Evolutionary conservation across 2,888 invertebrate species (phyloP).

Genomic region (Rhimphoctona megacephalus): DNA sequence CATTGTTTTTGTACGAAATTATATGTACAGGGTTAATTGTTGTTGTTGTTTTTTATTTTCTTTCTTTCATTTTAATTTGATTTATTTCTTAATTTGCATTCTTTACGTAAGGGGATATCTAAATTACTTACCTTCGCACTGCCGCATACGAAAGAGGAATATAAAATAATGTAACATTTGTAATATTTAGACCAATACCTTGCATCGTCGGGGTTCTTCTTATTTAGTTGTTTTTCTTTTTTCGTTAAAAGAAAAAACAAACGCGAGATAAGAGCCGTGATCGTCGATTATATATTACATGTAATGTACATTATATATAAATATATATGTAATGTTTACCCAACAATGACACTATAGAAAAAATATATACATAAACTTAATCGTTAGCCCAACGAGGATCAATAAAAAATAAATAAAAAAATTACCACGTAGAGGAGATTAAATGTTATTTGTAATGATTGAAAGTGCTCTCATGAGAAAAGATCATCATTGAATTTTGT

Average conservation of each 20-base stretch:
- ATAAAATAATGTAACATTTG: slow-evolving; percentile 78
- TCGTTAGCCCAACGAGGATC: slow-evolving; percentile 59
- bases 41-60: slow-evolving; percentile 29
- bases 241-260: neutral
- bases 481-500: slow-evolving; percentile 62
- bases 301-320: slow-evolving; percentile 45
- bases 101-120: slow-evolving; percentile 67
- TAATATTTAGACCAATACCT: slow-evolving; percentile 74
- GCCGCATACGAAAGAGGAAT: slow-evolving; percentile 78
- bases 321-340: slow-evolving; percentile 56
- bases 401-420: slow-evolving; percentile 17
- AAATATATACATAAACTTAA: slow-evolving; percentile 46
- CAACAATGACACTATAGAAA: slow-evolving; percentile 52
- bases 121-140: slow-evolving; percentile 82
- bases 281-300: slow-evolving; percentile 51
- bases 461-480: slow-evolving; percentile 58
- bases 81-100: slow-evolving; percentile 49
- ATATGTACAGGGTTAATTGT: slow-evolving; percentile 71
- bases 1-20: slow-evolving; percentile 77
- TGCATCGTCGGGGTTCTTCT: slow-evolving; percentile 31
- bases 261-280: slow-evolving; percentile 25
- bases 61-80: neutral
- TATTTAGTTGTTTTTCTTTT: slow-evolving; percentile 24
- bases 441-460: slow-evolving; percentile 53
- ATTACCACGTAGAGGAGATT: slow-evolving; percentile 58